Percentiles rank a stretch among this genome's conserved stretches.
Evolutionary conservation across 1,140 invertebrate genomes (phyloP).

Genomic region (Telenomus remus): DNA sequence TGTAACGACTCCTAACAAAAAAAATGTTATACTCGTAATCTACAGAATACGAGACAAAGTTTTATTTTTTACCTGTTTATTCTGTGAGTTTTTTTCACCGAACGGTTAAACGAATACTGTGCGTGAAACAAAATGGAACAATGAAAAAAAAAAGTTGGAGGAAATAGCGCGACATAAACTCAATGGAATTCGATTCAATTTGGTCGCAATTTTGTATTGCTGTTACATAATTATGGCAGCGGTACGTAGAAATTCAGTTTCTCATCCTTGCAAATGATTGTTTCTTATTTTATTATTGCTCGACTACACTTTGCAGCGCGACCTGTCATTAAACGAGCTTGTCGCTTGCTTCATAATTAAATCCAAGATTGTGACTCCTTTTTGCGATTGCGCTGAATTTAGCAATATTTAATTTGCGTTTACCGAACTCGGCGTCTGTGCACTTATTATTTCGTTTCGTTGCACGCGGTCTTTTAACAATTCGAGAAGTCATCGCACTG

Average conservation of each 20-base stretch:
- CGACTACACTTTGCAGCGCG: conserved; percentile 61
- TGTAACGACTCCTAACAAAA: too few relatives aligned
- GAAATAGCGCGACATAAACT: conserved; percentile 24
- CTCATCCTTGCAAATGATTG: conserved; percentile 38
- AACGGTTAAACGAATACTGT: too few relatives aligned
- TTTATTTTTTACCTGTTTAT: background rate
- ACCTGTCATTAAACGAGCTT: conserved; percentile 67
- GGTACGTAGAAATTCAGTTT: conserved; percentile 49
- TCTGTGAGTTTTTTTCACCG: too few relatives aligned
- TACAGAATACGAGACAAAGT: too few relatives aligned
- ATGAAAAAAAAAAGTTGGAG: conserved; percentile 30
- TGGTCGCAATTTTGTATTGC: conserved; percentile 45
- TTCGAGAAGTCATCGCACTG: conserved; percentile 48
- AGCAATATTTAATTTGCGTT: conserved; percentile 70
- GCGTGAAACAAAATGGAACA: too few relatives aligned
- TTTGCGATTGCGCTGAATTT: conserved; percentile 68
- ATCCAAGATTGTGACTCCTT: conserved; percentile 66
- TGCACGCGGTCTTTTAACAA: conserved; percentile 56
- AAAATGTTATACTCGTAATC: too few relatives aligned
- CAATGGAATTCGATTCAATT: conserved; percentile 42
- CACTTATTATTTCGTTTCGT: conserved; percentile 61
- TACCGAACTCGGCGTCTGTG: conserved; percentile 51
- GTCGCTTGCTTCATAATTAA: conserved; percentile 66
- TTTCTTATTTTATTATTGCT: conserved; percentile 69
- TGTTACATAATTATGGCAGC: conserved; percentile 45